Evolutionary conservation across 2,888 invertebrate genomes (phyloP).

Genomic region (Drosophila testacea): DNA sequence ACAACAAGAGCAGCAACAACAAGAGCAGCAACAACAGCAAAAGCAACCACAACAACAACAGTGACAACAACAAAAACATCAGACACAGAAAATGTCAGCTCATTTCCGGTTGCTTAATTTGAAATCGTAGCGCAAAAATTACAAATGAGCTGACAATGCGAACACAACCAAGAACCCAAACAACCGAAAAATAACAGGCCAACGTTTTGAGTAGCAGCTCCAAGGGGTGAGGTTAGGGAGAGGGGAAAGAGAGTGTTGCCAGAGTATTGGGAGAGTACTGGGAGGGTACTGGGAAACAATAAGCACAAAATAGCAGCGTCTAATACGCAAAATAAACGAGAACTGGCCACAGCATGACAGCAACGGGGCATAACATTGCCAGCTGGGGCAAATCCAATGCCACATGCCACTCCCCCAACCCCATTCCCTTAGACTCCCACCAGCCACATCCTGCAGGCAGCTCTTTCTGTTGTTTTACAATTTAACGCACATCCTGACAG

Average conservation of each 20-base stretch:
- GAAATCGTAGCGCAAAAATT: conserved; percentile 74
- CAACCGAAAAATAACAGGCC: conserved; percentile 76
- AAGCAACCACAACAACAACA: conserved; percentile 13
- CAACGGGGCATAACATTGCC: conserved; percentile 53
- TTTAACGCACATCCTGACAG: conserved; percentile 80
- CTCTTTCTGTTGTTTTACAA: conserved; percentile 74
- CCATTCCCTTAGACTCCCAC: neutral
- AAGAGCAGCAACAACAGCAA: conserved; percentile 12
- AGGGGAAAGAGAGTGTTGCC: neutral
- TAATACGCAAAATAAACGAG: conserved; percentile 81
- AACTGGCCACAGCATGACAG: conserved; percentile 67
- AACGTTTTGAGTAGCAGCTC: conserved; percentile 29
- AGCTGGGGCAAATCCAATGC: conserved; percentile 53
- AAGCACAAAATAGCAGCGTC: conserved; percentile 79
- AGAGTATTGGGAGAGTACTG: neutral
- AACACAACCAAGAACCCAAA: conserved; percentile 73
- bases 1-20: conserved; percentile 25
- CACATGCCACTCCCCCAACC: neutral
- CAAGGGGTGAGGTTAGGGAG: conserved; percentile 14
- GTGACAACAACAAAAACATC: conserved; percentile 1
- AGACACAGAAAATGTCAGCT: conserved; percentile 60
- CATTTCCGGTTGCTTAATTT: conserved; percentile 82
- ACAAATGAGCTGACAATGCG: conserved; percentile 78
- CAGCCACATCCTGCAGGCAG: conserved; percentile 30
- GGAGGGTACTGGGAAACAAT: conserved; percentile 59